A percentile compares a stretch with the other conserved stretches of the same genome.
These are phyloP conservation scores for Lutraria lutraria DNA, from an alignment of 2,888 invertebrate species.

Conservation along the genomic window DNA sequence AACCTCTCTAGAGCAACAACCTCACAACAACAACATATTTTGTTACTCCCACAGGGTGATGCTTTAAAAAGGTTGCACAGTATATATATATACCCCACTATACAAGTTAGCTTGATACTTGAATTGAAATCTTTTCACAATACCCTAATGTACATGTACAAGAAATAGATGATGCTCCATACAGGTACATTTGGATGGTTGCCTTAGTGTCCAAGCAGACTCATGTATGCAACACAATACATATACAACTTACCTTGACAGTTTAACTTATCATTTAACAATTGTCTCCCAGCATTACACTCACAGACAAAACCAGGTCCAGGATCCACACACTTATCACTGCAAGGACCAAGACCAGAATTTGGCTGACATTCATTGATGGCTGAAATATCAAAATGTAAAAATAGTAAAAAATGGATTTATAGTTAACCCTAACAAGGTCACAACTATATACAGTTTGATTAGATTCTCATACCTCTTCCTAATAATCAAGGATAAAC, in stretches of 20 bases:
- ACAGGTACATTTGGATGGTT: not conserved
- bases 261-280: constrained; percentile 28
- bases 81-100: too few relatives aligned
- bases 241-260: constrained; percentile 49
- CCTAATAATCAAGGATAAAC: too few relatives aligned
- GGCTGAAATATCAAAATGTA: constrained; percentile 25
- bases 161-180: not conserved
- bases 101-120: too few relatives aligned
- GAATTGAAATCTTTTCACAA: too few relatives aligned
- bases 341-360: constrained; percentile 44
- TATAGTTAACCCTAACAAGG: not conserved
- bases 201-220: not conserved
- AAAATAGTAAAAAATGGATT: not conserved
- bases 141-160: too few relatives aligned
- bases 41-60: too few relatives aligned
- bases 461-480: too few relatives aligned
- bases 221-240: not conserved
- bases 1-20: too few relatives aligned
- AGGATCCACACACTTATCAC: constrained; percentile 47
- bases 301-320: constrained; percentile 41
- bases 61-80: too few relatives aligned
- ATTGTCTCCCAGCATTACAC: constrained; percentile 43
- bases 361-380: constrained; percentile 56
- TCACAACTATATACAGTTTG: not conserved
- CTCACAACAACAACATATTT: too few relatives aligned